A percentile compares a stretch with the other conserved stretches of the same genome.
Conservation (phyloP, 1,140 invertebrate species). For the Limonius californicus region DNA sequence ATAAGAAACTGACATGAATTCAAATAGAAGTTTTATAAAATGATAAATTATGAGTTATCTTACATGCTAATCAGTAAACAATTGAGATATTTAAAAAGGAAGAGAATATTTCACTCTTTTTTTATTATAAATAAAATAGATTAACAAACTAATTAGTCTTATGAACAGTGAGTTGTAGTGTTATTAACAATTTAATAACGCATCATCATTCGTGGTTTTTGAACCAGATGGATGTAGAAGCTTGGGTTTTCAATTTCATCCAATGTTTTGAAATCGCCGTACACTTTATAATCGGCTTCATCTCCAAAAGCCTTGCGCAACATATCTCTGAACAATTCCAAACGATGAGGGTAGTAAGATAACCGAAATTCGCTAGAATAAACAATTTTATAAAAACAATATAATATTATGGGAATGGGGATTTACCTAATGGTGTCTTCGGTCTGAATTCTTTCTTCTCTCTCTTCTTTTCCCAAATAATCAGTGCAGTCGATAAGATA, state of each 20-base stretch:
- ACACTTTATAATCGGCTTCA: constrained; percentile 64
- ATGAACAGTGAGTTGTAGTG: no score
- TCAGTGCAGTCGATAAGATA: constrained; percentile 61
- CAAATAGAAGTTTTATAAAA: no score
- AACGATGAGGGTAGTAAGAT: constrained; percentile 79
- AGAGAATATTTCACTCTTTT: no score
- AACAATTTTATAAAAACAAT: constrained; percentile 42
- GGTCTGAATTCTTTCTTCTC: constrained; percentile 20
- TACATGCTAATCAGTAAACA: no score
- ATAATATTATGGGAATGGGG: no score
- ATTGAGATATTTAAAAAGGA: no score
- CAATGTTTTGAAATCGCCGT: constrained; percentile 75
- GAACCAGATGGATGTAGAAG: constrained; percentile 81
- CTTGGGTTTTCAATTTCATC: constrained; percentile 62
- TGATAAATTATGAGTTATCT: no score
- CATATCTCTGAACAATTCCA: constrained; percentile 67
- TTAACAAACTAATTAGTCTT: no score
- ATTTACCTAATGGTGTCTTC: constrained; percentile 36
- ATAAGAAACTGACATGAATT: no score
- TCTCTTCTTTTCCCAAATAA: constrained; percentile 25
- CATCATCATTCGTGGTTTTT: constrained; percentile 52
- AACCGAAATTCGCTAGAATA: constrained; percentile 72
- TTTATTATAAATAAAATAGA: no score
- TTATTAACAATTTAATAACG: neutral
- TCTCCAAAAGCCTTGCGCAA: constrained; percentile 67